Base-by-base conservation (phyloP, 2,113 vertebrate species). In the Bubo blakistoni region DNA sequence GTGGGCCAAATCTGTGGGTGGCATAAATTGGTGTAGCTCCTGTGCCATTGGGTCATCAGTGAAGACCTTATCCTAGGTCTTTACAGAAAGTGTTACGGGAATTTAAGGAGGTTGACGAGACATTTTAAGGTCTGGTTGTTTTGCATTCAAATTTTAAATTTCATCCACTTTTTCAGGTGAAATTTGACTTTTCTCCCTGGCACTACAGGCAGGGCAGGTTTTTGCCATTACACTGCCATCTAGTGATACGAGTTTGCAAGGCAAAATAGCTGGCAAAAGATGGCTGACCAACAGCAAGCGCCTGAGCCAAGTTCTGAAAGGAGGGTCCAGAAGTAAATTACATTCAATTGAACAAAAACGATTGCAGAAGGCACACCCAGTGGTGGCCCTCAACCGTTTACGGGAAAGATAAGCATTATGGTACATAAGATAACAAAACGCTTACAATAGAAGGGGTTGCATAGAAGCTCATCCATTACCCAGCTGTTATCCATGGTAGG, bases 151-250 rank as follows among this genome's bases (percentile, higher is more conserved):
- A 92, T 92, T 82, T 85, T 49, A 25, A 63, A 72, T 92, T 91
- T 83, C 52, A 21, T 17, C n/a, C 40, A 6, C 12, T 22, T 92
- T 84, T 86, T 55, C 25, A 54, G 90, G 85, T 46, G 91, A 59
- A 91, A 86, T 89, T 74, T 25, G 72, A 13, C 13, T 94, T 59
- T 49, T 32, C 58, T 76, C 13, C 67, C 77, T 4, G 16, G 73
- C 44, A 38, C 42, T 3, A 18, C 27, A 16, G 71, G 66, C 77
- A 84, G 90, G 88, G 94, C 77, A 66, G 76, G 93, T 96, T 94
- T 94, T 91, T 96, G 97, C 97, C 97, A 95, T 96, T 30, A 63
- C 92, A 97, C 84, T 96, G 97, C 97, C 97, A 97, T 85, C 97
- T 97, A 96, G 97, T 94, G 97, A 90, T 96, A 92, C 24, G 86